Percentiles rank a stretch among this genome's conserved stretches.
Evolutionary conservation across 2,888 invertebrate genomes (phyloP).

Genomic region (Rutpela maculata): DNA sequence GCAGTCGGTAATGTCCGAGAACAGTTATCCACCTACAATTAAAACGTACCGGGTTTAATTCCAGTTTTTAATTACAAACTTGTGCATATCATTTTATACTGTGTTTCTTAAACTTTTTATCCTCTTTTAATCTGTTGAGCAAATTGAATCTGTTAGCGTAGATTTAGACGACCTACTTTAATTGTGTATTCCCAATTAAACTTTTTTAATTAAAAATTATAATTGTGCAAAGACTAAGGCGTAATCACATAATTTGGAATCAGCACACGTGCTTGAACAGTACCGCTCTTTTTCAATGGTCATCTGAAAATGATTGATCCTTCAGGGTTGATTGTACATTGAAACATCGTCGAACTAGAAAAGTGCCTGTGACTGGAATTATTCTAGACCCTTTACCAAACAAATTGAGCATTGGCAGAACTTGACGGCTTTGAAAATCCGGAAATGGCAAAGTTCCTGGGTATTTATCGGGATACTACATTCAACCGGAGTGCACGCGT

Average conservation of each 20-base stretch:
- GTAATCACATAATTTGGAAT: slow-evolving; percentile 9
- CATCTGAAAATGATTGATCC: background rate
- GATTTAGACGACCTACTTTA: slow-evolving; percentile 22
- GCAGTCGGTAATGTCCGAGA: too few species aligned
- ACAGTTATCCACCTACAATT: background rate
- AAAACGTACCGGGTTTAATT: background rate
- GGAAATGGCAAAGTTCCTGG: too few species aligned
- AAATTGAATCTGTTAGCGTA: slow-evolving; percentile 23
- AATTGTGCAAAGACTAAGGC: slow-evolving; percentile 15
- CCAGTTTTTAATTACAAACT: background rate
- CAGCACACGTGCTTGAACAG: background rate
- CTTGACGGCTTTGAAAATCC: too few species aligned
- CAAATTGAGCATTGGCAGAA: too few species aligned
- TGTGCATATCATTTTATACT: slow-evolving; percentile 4
- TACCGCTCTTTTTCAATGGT: background rate
- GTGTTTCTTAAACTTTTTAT: slow-evolving; percentile 10
- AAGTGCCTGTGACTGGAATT: too few species aligned
- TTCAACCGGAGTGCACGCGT: too few species aligned
- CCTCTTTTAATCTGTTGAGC: slow-evolving; percentile 19
- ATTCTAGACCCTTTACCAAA: too few species aligned
- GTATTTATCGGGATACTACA: too few species aligned
- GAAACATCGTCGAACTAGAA: background rate
- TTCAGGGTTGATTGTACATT: background rate
- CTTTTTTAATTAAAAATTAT: slow-evolving; percentile 34
- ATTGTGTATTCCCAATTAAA: slow-evolving; percentile 14